phyloP scores from a whole-genome alignment of 2,113 vertebrate species.

The Lethenteron reissneri region DNA sequence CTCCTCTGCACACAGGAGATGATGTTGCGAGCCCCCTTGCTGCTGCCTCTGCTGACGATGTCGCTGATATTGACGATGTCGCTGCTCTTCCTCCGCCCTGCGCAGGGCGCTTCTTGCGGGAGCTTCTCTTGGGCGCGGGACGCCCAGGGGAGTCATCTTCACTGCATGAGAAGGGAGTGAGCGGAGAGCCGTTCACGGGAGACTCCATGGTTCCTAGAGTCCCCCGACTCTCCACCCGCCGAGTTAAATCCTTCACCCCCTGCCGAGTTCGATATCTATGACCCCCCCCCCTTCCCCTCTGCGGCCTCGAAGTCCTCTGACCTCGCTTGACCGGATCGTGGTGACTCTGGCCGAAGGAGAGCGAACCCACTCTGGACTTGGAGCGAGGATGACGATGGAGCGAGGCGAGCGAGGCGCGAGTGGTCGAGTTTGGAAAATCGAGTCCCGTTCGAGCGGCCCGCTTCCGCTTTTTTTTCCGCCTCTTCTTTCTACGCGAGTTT shows the following conservation, averaged over 20 bases:
- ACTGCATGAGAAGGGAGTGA: not conserved
- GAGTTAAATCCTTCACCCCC: not conserved
- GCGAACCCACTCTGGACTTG: too few species aligned
- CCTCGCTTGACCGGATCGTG: not conserved
- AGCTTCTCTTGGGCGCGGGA: not conserved
- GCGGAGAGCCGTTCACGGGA: not conserved
- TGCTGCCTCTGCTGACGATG: too few species aligned
- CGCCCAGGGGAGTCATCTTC: not conserved
- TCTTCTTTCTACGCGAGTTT: not conserved
- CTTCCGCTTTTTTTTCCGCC: not conserved
- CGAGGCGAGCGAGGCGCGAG: too few species aligned
- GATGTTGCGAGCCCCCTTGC: too few species aligned
- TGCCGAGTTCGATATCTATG: not conserved
- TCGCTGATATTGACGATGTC: not conserved
- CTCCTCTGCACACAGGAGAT: not conserved
- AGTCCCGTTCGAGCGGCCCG: not conserved
- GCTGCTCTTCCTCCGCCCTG: not conserved
- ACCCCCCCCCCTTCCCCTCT: not conserved
- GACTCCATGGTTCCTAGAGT: constrained; percentile 1
- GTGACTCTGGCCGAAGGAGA: not conserved
- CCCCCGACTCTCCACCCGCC: constrained; percentile 2
- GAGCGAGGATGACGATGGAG: too few species aligned
- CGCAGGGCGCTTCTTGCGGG: constrained; percentile 1
- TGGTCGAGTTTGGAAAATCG: too few species aligned
- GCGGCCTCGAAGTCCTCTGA: not conserved